Conservation (phyloP, 2,797 vertebrate genomes). For the Sebastes oblongus region DNA sequence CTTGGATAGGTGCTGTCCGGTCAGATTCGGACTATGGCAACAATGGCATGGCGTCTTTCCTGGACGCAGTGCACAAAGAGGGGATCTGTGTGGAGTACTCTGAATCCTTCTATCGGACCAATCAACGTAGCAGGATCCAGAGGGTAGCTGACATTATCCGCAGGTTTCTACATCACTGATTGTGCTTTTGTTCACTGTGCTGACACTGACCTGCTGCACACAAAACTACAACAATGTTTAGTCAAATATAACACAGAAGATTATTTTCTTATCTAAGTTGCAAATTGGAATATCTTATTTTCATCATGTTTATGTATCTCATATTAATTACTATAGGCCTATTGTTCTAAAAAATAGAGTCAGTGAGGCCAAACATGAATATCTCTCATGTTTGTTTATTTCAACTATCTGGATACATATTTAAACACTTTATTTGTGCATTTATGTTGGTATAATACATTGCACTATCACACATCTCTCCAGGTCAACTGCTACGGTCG, state of each 20-base stretch:
- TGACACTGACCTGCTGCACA: background rate
- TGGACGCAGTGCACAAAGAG: constrained; percentile 58
- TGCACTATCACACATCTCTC: background rate
- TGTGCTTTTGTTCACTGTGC: background rate
- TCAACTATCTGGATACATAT: background rate
- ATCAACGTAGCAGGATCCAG: constrained; percentile 58
- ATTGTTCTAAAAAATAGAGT: background rate
- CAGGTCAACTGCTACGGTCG: constrained; percentile 70
- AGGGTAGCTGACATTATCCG: constrained; percentile 71
- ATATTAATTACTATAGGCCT: background rate
- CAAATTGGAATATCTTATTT: background rate
- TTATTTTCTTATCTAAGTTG: background rate
- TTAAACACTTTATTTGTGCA: background rate
- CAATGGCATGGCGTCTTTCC: constrained; percentile 75
- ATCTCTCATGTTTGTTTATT: background rate
- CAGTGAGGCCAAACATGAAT: background rate
- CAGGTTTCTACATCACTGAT: constrained; percentile 19
- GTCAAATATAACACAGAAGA: no score
- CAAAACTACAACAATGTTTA: no score
- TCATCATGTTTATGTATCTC: background rate
- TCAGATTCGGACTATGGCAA: constrained; percentile 80
- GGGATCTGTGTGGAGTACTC: constrained; percentile 78
- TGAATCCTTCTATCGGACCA: constrained; percentile 61
- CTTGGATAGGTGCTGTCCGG: constrained; percentile 79
- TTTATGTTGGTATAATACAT: background rate